Evolutionary conservation across 2,797 vertebrate species (phyloP), one percentile per base, ranked within the genome.

Genomic region (Cygnus olor): DNA sequence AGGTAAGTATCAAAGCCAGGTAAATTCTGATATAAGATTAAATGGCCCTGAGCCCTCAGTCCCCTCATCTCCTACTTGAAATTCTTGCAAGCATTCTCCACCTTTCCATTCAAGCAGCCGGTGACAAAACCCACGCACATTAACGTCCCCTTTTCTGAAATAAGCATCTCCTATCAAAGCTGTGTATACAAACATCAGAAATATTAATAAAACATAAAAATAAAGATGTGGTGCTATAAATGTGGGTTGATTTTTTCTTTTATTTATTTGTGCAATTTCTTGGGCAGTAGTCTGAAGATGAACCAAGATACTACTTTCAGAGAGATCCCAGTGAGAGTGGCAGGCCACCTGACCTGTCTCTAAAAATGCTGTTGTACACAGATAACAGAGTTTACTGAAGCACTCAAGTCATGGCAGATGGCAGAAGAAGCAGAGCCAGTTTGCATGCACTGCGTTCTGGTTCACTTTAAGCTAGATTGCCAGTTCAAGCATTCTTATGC

Each of bases 21-120:
- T 32, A 42, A 4, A 5, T 70, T 77, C 22, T 42, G n/a, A 68
- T 20, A n/a, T 7, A 57, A 82, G 18, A 73, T 38, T 80, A 92
- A 91, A 72, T 6, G 14, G 14, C 17, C 8, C n/a, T 64, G 64
- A 56, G 7, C 0, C 6, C 2, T 11, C 9, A 80, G 28, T 3
- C 20, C 64, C n/a, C 11, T 85, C 42, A 44, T 5, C 8, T 80
- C 32, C 44, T 0, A 0, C 5, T 73, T n/a, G 30, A 14, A 44
- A 6, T 6, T 24, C 16, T 21, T 44, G 18, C 22, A 34, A 19
- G 6, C 70, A 8, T 49, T 85, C 49, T 53, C n/a, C 70, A 77
- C 9, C 40, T 36, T 69, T 85, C 45, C 47, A 58, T 53, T 58
- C 56, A 71, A 80, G 80, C 4, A 78, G 36, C 9, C 74, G 49